These are phyloP conservation scores for Apamea anceps DNA, from an alignment of 2,888 invertebrate genomes.

Conservation along the genomic window DNA sequence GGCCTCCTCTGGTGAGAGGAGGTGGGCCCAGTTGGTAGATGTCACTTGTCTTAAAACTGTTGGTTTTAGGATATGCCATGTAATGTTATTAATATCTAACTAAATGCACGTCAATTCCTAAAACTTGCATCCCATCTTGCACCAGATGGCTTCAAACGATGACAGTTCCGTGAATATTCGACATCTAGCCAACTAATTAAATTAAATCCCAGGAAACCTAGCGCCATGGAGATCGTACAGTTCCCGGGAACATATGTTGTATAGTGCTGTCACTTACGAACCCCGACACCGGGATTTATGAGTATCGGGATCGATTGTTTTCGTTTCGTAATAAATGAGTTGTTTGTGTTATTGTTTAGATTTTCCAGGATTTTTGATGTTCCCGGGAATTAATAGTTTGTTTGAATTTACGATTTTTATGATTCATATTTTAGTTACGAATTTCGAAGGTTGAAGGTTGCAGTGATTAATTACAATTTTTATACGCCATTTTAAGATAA, in stretches of 20 bases:
- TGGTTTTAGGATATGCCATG: background rate
- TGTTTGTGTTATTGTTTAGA: slow-evolving; percentile 31
- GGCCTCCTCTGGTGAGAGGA: too few relatives aligned
- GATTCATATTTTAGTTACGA: slow-evolving; percentile 7
- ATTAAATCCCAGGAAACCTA: slow-evolving; percentile 45
- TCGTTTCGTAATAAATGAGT: slow-evolving; percentile 27
- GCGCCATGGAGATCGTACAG: slow-evolving; percentile 22
- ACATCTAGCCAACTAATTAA: slow-evolving; percentile 38
- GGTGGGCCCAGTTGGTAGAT: too few relatives aligned
- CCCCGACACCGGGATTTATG: slow-evolving; percentile 53
- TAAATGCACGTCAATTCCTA: slow-evolving; percentile 13
- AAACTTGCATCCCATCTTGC: slow-evolving; percentile 22
- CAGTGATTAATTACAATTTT: slow-evolving; percentile 33
- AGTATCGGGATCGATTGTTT: slow-evolving; percentile 30
- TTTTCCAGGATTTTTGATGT: slow-evolving; percentile 21
- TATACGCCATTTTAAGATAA: slow-evolving; percentile 23
- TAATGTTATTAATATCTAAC: background rate
- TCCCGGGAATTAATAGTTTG: slow-evolving; percentile 1
- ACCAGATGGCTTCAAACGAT: slow-evolving; percentile 24
- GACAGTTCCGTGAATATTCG: slow-evolving; percentile 36
- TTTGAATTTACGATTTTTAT: slow-evolving; percentile 1
- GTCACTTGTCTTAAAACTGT: too few relatives aligned
- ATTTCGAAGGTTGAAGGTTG: background rate
- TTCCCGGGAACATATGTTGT: slow-evolving; percentile 49
- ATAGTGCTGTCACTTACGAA: slow-evolving; percentile 58